Percentiles rank a stretch among this genome's conserved stretches.
These are phyloP conservation scores for Euplagia quadripunctaria DNA, from an alignment of 2,888 invertebrate species.

Conservation along the genomic window DNA sequence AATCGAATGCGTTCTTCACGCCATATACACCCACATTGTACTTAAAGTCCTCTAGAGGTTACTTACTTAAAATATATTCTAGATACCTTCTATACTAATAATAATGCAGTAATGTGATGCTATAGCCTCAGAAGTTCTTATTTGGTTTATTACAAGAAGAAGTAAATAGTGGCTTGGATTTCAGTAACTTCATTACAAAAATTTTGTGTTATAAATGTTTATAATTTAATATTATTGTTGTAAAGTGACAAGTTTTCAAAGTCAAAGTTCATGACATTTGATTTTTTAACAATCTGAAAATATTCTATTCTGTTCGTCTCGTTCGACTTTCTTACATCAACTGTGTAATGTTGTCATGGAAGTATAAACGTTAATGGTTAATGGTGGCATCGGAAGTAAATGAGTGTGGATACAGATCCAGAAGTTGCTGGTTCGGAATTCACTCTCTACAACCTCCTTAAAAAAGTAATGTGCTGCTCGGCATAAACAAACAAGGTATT, in stretches of 20 bases:
- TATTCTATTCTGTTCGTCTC: background rate
- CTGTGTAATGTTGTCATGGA: too few relatives aligned
- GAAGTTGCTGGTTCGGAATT: background rate
- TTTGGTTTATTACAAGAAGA: too few relatives aligned
- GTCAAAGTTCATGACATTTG: background rate
- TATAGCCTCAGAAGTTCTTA: too few relatives aligned
- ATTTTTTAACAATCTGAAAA: background rate
- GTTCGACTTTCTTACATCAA: background rate
- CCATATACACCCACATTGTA: conserved; percentile 15
- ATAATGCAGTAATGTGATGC: too few relatives aligned
- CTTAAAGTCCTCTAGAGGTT: conserved; percentile 22
- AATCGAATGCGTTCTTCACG: conserved; percentile 13
- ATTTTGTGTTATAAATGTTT: too few relatives aligned
- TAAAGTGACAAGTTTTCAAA: too few relatives aligned
- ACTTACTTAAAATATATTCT: conserved; percentile 1
- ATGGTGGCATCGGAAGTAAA: background rate
- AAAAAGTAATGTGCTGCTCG: conserved; percentile 3
- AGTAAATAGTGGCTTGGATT: too few relatives aligned
- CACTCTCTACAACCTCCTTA: background rate
- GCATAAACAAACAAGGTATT: conserved; percentile 19
- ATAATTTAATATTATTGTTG: background rate
- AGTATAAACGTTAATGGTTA: too few relatives aligned
- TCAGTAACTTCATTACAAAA: background rate
- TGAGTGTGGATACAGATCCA: background rate
- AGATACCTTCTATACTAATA: background rate